These are phyloP conservation scores for Passer domesticus DNA, from an alignment of 2,113 vertebrate genomes.

Conservation along the genomic window DNA sequence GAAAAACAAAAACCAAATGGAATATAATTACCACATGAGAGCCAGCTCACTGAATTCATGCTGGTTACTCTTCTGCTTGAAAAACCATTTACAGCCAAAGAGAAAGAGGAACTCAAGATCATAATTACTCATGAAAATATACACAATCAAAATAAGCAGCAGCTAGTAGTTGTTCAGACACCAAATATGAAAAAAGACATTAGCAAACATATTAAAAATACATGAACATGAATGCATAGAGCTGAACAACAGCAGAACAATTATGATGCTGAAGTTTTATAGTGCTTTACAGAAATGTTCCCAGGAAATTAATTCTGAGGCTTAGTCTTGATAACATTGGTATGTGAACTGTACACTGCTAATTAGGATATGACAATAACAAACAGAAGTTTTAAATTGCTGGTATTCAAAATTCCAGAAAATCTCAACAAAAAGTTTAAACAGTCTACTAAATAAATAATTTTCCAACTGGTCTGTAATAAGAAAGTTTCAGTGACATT, in stretches of 20 bases:
- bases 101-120: not conserved
- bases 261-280: not conserved
- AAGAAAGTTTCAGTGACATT: not conserved
- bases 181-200: not conserved
- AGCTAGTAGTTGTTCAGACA: not conserved
- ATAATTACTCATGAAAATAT: not conserved
- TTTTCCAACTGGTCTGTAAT: not conserved
- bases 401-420: not conserved
- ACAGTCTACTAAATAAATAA: not conserved
- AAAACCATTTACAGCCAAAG: not conserved
- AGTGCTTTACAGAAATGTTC: not conserved
- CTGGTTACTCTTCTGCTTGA: not conserved
- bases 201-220: not conserved
- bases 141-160: not conserved
- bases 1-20: accelerated
- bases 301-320: not conserved
- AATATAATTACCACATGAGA: not conserved
- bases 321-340: not conserved
- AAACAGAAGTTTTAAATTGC: not conserved
- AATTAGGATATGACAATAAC: not conserved
- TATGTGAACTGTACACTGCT: not conserved
- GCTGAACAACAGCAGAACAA: not conserved
- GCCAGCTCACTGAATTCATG: not conserved
- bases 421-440: not conserved
- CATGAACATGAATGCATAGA: not conserved